A percentile compares a stretch with the other conserved stretches of the same genome.
Evolutionary conservation across 2,888 invertebrate species (phyloP).

Genomic region (Liodrosophila aerea): DNA sequence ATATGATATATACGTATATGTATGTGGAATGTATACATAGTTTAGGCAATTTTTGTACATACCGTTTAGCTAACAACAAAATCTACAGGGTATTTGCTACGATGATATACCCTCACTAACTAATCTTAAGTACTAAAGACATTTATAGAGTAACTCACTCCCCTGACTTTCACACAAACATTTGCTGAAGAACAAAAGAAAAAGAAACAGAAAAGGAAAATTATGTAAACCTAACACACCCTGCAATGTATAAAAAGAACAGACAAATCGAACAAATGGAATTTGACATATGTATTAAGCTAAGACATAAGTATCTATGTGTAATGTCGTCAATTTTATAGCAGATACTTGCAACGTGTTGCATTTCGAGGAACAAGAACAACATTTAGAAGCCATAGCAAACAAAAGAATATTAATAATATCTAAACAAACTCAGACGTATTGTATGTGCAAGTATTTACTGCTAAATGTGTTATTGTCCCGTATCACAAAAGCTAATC

Average conservation of each 20-base stretch:
- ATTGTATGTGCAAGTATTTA: slow-evolving; percentile 59
- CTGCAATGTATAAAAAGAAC: neutral
- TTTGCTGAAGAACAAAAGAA: slow-evolving; percentile 12
- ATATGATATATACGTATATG: slow-evolving; percentile 11
- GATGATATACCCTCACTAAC: too few relatives aligned
- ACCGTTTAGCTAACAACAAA: slow-evolving; percentile 46
- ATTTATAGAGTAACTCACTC: slow-evolving; percentile 13
- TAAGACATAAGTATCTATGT: slow-evolving; percentile 40
- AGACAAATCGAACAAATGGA: slow-evolving; percentile 34
- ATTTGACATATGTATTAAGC: slow-evolving; percentile 50
- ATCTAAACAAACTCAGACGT: slow-evolving; percentile 39
- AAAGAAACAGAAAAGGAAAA: slow-evolving; percentile 3
- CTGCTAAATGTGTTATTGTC: slow-evolving; percentile 66
- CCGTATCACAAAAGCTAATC: slow-evolving; percentile 26
- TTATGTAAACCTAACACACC: neutral
- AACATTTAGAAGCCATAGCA: slow-evolving; percentile 50
- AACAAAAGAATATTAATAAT: slow-evolving; percentile 28
- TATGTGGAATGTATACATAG: slow-evolving; percentile 42
- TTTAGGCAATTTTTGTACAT: slow-evolving; percentile 70
- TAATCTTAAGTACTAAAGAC: slow-evolving; percentile 21
- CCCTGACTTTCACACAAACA: slow-evolving; percentile 2
- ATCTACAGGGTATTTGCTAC: neutral
- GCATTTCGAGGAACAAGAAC: slow-evolving; percentile 31
- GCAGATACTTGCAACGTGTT: slow-evolving; percentile 33
- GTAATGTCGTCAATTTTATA: slow-evolving; percentile 69